These are phyloP conservation scores for Sapayoa aenigma DNA, from an alignment of 2,113 vertebrate genomes.

Conservation along the genomic window DNA sequence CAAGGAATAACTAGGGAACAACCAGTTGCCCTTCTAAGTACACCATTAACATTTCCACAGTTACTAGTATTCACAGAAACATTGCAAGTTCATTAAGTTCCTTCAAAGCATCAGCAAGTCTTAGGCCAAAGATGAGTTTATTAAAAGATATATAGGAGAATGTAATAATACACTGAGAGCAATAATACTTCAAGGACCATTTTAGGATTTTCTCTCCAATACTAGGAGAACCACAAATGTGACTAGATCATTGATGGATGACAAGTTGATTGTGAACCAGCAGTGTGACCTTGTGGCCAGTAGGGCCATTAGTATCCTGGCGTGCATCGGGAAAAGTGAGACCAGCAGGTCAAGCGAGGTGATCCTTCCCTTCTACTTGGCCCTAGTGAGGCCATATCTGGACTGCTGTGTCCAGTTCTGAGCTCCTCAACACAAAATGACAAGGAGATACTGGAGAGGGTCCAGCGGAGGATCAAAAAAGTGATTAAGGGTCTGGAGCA, in stretches of 20 bases:
- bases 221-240: neutral
- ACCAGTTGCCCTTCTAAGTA: neutral
- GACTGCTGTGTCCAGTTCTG: neutral
- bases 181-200: neutral
- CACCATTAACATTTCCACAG: neutral
- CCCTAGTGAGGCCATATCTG: neutral
- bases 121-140: neutral
- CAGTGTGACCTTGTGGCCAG: neutral
- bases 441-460: neutral
- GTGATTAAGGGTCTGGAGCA: neutral
- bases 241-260: neutral
- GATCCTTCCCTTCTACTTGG: neutral
- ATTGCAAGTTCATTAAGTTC: neutral
- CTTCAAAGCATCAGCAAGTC: neutral
- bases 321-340: neutral
- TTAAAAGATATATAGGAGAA: neutral
- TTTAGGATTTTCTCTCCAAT: neutral
- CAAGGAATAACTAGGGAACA: neutral
- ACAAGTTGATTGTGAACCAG: neutral
- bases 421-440: neutral
- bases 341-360: fast-evolving
- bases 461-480: neutral
- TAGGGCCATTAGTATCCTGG: neutral
- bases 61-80: neutral
- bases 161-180: neutral